Percentiles rank a stretch among this genome's conserved stretches.
phyloP scores from a whole-genome alignment of 2,888 invertebrate species.

The Dynastes grantii region DNA sequence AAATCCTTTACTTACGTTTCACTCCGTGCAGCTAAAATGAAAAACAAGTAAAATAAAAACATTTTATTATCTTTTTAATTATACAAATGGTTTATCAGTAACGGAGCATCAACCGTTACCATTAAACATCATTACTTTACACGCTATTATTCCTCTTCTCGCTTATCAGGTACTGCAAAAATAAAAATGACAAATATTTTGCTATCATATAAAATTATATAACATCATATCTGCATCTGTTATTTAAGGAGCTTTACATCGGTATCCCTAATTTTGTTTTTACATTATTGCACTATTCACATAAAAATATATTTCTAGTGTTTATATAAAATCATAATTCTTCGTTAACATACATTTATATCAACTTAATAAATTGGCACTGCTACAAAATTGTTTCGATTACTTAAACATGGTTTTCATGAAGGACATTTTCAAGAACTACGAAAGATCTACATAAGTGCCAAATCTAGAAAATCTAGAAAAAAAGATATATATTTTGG shows the following conservation, averaged over 20 bases:
- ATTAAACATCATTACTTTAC: background rate
- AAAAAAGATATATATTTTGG: background rate
- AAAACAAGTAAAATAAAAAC: constrained; percentile 30
- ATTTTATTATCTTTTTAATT: constrained; percentile 31
- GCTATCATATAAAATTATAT: background rate
- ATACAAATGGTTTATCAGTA: constrained; percentile 31
- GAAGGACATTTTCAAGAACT: background rate
- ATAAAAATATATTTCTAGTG: constrained; percentile 17
- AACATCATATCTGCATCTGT: background rate
- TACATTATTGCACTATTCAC: constrained; percentile 31
- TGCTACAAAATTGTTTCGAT: constrained; percentile 12
- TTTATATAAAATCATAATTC: constrained; percentile 1
- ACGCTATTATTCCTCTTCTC: background rate
- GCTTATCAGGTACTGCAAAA: constrained; percentile 29
- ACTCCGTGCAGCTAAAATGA: no score
- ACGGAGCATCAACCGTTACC: background rate
- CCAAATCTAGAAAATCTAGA: background rate
- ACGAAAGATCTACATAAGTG: background rate
- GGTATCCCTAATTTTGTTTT: constrained; percentile 8
- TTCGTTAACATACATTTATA: background rate
- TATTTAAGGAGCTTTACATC: background rate
- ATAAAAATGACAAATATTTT: constrained; percentile 30
- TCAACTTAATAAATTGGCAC: constrained; percentile 18
- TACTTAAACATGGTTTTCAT: background rate
- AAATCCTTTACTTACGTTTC: no score